Base-by-base conservation (phyloP, 2,113 vertebrate genomes). In the Hyaena hyaena region DNA sequence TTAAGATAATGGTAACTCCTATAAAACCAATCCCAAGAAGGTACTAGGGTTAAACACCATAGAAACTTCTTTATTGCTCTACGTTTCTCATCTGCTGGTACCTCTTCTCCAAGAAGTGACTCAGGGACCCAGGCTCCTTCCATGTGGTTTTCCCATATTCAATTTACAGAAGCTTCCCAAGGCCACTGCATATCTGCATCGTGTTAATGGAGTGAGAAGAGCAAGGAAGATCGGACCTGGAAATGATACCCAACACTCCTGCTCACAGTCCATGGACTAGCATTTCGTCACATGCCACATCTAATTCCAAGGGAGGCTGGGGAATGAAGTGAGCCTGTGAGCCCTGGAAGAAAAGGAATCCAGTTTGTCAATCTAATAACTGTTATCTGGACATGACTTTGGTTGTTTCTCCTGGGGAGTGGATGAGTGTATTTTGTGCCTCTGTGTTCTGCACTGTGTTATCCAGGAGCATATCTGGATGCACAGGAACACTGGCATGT, bases 41-140 rank as follows among this genome's bases (percentile, higher is more conserved):
- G 11, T 63, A 10, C 53, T 17, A 31, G 43, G 53, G 10, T 69
- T 39, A 45, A 55, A 76, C 17, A 35, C 24, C 53, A 45, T 2
- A 14, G 10, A 53, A 4, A 10, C 50, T 66, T 76, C 14, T 88
- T 53, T 82, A 55, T 69, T 82, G 39, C 21, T 79, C 5, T 31
- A 24, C 55, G 11, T 48, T 79, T 48, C 50, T 82, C 35, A 66
- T 68, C 39, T 45, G 55, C 24, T 48, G 31, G 28, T 15, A 5
- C 43, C 55, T 85, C n/a, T 95, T 45, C n/a, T 89, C 53, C 8
- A 58, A 73, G n/a, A 80, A 69, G 14, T 21, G 58, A 85, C 28
- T 53, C 48, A 23, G 58, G 76, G 68, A 45, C 33, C 14, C 24
- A 55, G 10, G 14, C 43, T 65, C 65, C 71, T 95, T 63, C 77